A percentile compares a stretch with the other conserved stretches of the same genome.
Conservation (phyloP, 2,888 invertebrate species). For the Nomada fucata region DNA sequence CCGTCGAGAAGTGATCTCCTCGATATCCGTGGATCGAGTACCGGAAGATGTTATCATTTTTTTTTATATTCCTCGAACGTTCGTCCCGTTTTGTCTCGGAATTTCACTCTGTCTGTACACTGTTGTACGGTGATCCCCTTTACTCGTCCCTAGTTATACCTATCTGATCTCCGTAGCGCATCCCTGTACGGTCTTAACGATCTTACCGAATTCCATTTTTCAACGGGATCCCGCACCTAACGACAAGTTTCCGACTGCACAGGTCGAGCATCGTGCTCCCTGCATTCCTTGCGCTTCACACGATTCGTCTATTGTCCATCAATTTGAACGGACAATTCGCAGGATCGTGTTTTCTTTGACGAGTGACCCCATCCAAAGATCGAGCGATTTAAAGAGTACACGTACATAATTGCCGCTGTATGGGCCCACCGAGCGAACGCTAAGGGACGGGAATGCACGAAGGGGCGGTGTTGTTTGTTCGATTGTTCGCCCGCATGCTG, state of each 20-base stretch:
- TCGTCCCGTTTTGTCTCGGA: too few relatives aligned
- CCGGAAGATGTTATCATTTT: too few relatives aligned
- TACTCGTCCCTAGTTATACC: too few relatives aligned
- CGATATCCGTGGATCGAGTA: too few relatives aligned
- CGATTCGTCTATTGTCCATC: conserved; percentile 15
- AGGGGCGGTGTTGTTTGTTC: conserved; percentile 44
- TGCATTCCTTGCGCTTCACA: background rate
- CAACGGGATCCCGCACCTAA: too few relatives aligned
- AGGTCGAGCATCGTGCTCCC: background rate
- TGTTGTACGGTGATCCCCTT: too few relatives aligned
- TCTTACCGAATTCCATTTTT: background rate
- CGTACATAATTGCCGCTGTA: conserved; percentile 9
- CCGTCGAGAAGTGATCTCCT: too few relatives aligned
- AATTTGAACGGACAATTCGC: conserved; percentile 11
- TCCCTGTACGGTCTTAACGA: background rate
- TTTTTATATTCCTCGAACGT: too few relatives aligned
- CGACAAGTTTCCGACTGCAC: background rate
- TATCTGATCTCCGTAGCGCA: background rate
- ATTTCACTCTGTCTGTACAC: too few relatives aligned
- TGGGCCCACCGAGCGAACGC: conserved; percentile 17
- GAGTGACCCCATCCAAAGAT: conserved; percentile 8
- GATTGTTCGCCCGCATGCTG: conserved; percentile 54
- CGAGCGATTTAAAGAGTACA: conserved; percentile 27
- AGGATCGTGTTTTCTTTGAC: conserved; percentile 18
- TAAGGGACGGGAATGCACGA: background rate